phyloP scores from a whole-genome alignment of 2,888 invertebrate genomes.

The Hofmannophila pseudospretella region DNA sequence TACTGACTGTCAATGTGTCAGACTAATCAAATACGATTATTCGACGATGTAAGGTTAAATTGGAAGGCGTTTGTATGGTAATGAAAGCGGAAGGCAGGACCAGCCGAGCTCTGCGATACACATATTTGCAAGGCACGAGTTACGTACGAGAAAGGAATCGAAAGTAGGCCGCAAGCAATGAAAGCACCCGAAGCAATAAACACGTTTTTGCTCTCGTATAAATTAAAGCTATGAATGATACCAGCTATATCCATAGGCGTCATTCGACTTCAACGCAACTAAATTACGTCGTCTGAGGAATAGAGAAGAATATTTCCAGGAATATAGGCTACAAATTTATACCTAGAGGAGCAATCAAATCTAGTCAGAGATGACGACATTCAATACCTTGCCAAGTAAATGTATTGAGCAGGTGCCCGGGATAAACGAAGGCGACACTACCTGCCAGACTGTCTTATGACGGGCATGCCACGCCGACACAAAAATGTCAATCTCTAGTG shows the following conservation, averaged over 20 bases:
- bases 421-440: background rate
- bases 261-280: no score
- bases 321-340: no score
- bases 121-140: conserved; percentile 5
- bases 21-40: background rate
- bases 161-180: conserved; percentile 13
- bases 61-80: conserved; percentile 1
- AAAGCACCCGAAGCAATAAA: conserved; percentile 6
- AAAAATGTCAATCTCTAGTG: background rate
- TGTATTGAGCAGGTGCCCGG: background rate
- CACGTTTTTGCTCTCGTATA: background rate
- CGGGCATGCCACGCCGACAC: background rate
- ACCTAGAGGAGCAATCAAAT: no score
- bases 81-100: background rate
- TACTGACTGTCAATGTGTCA: background rate
- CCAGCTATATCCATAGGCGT: background rate
- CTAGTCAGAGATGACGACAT: no score
- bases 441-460: background rate
- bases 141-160: conserved; percentile 9
- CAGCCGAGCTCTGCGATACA: conserved; percentile 4
- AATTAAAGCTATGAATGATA: background rate
- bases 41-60: background rate
- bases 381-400: background rate
- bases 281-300: no score
- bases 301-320: no score